Evolutionary conservation across 2,888 invertebrate genomes (phyloP).

Genomic region (Meiosimyza decipiens): DNA sequence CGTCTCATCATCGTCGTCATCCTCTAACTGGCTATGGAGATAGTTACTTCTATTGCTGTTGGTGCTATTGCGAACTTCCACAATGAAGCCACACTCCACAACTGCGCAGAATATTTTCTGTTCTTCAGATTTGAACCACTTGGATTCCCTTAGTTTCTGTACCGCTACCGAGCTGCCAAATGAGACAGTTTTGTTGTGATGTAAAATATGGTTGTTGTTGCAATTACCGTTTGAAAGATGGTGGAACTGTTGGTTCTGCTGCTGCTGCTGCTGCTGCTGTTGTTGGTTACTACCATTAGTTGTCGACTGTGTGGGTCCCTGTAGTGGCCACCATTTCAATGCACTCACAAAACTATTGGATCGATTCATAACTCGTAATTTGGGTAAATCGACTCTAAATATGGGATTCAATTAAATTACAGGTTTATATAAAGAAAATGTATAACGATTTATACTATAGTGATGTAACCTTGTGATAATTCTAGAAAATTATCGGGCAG

Average conservation of each 20-base stretch:
- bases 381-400: background rate
- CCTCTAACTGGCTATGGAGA: constrained; percentile 10
- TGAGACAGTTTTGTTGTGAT: constrained; percentile 55
- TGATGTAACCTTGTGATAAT: constrained; percentile 11
- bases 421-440: no score
- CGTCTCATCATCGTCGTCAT: constrained; percentile 35
- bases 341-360: constrained; percentile 66
- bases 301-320: constrained; percentile 56
- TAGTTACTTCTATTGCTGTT: constrained; percentile 39
- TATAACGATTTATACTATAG: no score
- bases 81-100: constrained; percentile 78
- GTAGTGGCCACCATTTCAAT: constrained; percentile 65
- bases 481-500: background rate
- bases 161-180: constrained; percentile 77
- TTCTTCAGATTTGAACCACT: constrained; percentile 80
- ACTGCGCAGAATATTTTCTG: constrained; percentile 78
- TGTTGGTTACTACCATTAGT: constrained; percentile 38
- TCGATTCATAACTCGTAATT: constrained; percentile 57
- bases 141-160: constrained; percentile 78
- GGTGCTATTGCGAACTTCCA: constrained; percentile 71
- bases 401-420: no score
- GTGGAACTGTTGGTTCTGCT: no score
- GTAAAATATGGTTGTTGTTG: constrained; percentile 46
- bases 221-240: constrained; percentile 43
- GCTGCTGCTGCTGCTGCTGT: constrained; percentile 47